Base-by-base conservation (phyloP, 2,888 invertebrate genomes). In the Pristionchus entomophagus region DNA sequence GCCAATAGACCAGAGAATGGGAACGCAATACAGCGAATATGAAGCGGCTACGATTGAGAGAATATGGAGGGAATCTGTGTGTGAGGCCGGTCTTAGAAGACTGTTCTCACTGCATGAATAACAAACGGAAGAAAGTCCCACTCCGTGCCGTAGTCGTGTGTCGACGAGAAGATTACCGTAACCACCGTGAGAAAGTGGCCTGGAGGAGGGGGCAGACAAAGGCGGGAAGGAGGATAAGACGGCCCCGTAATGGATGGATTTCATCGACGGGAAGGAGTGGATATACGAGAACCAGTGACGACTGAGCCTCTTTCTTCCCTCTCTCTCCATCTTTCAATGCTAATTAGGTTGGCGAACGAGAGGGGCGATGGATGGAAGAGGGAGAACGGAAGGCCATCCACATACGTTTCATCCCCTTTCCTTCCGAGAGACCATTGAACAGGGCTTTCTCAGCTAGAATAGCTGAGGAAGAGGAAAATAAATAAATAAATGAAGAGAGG, bases 261-360 rank as follows among this genome's bases (percentile, higher is more conserved):
- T 73, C 73, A 41, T 73, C 41, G 73, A n/a, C 22, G 45, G 26
- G 41, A n/a, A 56, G 10, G 73, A 38, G 73, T 45, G 73, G 73
- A 73, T 73, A 73, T 73, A 73, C 73, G 73, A 73, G 73, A 73
- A 45, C 41, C 73, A 73, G 41, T 73, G 73, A 73, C 41, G 73
- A 73, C 73, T 73, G 73, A 73, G 73, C 73, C 73, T 73, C 73
- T 73, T 73, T 73, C 73, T 73, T 45, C 73, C 41, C 69, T 41
- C n/a, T 73, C 73, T 73, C 41, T 45, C 73, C 73, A n/a, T 73
- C 73, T 73, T 73, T 45, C 73, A 41, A 73, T 73, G 73, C 73
- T 73, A 73, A 73, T 73, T 73, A 73, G 73, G 73, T 73, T 73
- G 73, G 73, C 41, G 73, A 73, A 73, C 41, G 73, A 73, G 73